Evolutionary conservation across 2,113 vertebrate species (phyloP).

Genomic region (Phocoena sinus): DNA sequence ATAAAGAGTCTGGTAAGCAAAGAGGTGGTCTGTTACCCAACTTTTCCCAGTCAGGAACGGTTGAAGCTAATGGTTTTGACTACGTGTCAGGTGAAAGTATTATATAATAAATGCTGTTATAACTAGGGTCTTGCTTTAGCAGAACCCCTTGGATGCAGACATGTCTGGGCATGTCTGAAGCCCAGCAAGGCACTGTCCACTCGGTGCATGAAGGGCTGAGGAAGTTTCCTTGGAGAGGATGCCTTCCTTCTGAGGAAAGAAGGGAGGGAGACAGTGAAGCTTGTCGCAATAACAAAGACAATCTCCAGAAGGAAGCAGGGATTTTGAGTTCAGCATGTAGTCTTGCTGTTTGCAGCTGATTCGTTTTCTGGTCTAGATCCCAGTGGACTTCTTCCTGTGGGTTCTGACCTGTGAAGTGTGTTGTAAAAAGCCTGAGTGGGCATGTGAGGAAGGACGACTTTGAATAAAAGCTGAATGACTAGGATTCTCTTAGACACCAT

Average conservation of each 20-base stretch:
- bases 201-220: not conserved
- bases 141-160: not conserved
- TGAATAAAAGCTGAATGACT: not conserved
- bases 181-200: too few relatives aligned
- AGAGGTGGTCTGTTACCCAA: not conserved
- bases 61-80: not conserved
- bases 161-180: not conserved
- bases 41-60: not conserved
- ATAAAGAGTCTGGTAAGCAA: not conserved
- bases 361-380: not conserved
- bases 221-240: not conserved
- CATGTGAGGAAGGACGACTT: not conserved
- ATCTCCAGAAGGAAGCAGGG: slow-evolving; percentile 10
- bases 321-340: slow-evolving; percentile 11
- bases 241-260: not conserved
- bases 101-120: not conserved
- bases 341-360: not conserved
- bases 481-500: not conserved
- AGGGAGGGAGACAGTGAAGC: not conserved
- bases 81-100: not conserved
- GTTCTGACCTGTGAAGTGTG: not conserved
- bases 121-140: not conserved
- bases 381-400: not conserved
- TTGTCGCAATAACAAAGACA: not conserved
- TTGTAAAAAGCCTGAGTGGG: not conserved